phyloP scores from a whole-genome alignment of 2,797 vertebrate species.

The Chelmon rostratus region DNA sequence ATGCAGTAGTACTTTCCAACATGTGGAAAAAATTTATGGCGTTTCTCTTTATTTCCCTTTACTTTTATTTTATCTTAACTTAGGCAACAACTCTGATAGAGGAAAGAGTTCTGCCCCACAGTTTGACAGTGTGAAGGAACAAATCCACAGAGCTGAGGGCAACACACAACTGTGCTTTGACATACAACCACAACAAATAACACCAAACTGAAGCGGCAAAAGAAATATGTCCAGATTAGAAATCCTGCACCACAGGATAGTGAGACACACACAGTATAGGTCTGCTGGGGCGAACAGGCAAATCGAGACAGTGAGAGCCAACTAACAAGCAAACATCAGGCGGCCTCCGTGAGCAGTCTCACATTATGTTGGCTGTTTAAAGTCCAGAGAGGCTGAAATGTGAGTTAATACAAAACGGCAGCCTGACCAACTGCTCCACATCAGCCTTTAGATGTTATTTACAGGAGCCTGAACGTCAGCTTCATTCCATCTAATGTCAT shows the following conservation, averaged over 20 bases:
- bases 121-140: not conserved
- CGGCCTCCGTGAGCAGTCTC: not conserved
- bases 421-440: conserved; percentile 24
- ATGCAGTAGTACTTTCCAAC: not conserved
- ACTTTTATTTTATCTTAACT: not conserved
- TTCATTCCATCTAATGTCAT: conserved; percentile 36
- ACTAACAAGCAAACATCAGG: not conserved
- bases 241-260: not conserved
- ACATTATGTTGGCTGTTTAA: not conserved
- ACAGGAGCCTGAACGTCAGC: conserved; percentile 38
- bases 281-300: not conserved
- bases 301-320: not conserved
- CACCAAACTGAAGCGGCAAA: not conserved
- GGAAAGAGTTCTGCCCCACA: not conserved
- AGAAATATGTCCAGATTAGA: not conserved
- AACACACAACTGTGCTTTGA: not conserved
- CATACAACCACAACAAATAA: not conserved
- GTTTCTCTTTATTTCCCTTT: too few relatives aligned
- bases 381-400: conserved; percentile 21
- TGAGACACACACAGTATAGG: not conserved
- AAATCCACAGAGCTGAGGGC: not conserved
- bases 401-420: conserved; percentile 34
- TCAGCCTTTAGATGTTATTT: conserved; percentile 48
- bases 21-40: not conserved
- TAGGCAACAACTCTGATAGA: not conserved